Evolutionary conservation across 2,113 vertebrate species (phyloP), one percentile per base, ranked within the genome.

Genomic region (Syrrhaptes paradoxus): DNA sequence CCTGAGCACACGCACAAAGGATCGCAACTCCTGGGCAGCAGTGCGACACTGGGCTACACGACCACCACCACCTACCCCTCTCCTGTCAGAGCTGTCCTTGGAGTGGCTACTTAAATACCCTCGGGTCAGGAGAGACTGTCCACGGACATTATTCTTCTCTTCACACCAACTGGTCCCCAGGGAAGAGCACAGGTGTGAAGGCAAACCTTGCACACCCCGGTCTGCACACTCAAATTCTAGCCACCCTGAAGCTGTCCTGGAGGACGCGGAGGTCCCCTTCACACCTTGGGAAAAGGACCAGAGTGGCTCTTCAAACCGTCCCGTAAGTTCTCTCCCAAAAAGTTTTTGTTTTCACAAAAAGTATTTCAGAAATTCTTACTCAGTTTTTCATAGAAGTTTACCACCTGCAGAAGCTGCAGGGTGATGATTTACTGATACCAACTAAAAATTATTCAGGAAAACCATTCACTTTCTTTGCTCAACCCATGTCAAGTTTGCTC

Each of bases 21-120:
- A 31, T 16, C 15, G 36, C 46, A 29, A 45, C 59, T 32, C 8
- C 36, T 9, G 31, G 73, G 65, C 34, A 78, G 51, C 32, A n/a
- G 32, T 0, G 3, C 0, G 4, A 46, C 32, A 19, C 34, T 2
- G 36, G 28, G 15, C 55, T 43, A 12, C 28, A 46, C 9, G 28
- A 38, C 13, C 36, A 36, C 7, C 66, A 46, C 5, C 45, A 45
- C 32, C 28, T 16, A 72, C 4, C 17, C 13, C 24, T n/a, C 51
- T 59, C 36, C 36, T 11, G 12, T 7, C 21, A 11, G 13, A 38
- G 32, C 24, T 34, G 45, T 31, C 36, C 7, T 58, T 21, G 22
- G 24, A 49, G 24, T 6, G 52, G 29, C 28, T 8, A 9, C 6
- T 16, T 29, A 49, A 20, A 22, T 9, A 45, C 4, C 29, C 29